Evolutionary conservation across 1,140 invertebrate genomes (phyloP), one percentile per base, ranked within the genome.

Genomic region (Heliconius hermathena): DNA sequence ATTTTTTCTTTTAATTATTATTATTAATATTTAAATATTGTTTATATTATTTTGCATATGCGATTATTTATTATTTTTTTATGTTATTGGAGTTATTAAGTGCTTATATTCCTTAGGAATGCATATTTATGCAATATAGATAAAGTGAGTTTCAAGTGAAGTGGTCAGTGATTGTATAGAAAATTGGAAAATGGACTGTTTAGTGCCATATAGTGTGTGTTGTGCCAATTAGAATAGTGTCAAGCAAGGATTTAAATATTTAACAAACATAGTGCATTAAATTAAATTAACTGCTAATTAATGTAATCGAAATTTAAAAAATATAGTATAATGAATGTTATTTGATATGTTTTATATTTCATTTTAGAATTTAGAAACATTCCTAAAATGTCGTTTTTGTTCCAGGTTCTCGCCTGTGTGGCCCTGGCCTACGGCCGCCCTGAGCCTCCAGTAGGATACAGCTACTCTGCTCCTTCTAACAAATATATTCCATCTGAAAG

Each of bases 381-480:
- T 26, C 60, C n/a, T 71, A 71, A 72, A 41, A 82, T 70, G 41
- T 20, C 13, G 29, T 82, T 49, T 81, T 90, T 85, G 81, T 90
- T 89, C 66, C 84, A 95, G 94, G 82, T 94, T 85, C 88, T 95
- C 76, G 92, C 92, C 88, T 92, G 91, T 70, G 91, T 94, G 87
- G 94, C 91, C 76, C 72, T 93, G 83, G 93, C 89, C 54, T 90
- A 92, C 52, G 94, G 90, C 81, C 92, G 94, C 11, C 94, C 93
- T 16, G 94, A 95, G 76, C 89, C 93, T 22, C 93, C 93, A 78
- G 90, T 93, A 26, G 94, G 94, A 57, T 95, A 95, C 84, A 94
- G 89, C 84, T 95, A 95, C 81, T 91, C 92, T 3, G 88, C 92
- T 72, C 93, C 93, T 49, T 82, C 87, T 57, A 72, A 80, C 11